Evolutionary conservation across 2,113 vertebrate species (phyloP).

Genomic region (Addax nasomaculatus): DNA sequence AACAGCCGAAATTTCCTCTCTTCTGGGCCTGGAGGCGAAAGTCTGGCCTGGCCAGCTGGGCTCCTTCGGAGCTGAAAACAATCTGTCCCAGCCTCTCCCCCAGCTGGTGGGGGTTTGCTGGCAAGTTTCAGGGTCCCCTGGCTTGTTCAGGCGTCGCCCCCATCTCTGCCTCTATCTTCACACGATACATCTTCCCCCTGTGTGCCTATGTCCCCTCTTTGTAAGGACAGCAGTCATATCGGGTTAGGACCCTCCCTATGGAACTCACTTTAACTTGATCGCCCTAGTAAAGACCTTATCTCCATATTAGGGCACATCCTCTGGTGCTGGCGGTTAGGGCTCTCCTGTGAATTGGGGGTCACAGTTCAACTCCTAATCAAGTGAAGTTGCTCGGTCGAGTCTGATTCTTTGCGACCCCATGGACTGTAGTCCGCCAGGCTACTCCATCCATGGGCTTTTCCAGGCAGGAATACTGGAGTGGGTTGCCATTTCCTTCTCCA

Average conservation of each 20-base stretch:
- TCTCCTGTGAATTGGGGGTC: background rate
- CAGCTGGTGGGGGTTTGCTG: background rate
- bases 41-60: background rate
- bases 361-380: background rate
- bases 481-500: background rate
- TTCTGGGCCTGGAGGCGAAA: background rate
- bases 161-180: background rate
- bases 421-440: background rate
- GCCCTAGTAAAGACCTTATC: background rate
- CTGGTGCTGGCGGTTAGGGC: background rate
- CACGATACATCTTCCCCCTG: rapidly evolving
- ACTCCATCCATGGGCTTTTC: background rate
- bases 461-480: background rate
- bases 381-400: background rate
- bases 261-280: background rate
- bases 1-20: background rate
- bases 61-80: background rate
- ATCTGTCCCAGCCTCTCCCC: background rate
- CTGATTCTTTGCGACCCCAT: background rate
- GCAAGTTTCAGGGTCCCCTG: background rate
- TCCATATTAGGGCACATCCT: background rate
- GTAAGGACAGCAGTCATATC: background rate
- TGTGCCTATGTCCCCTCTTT: background rate
- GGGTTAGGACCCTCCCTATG: background rate
- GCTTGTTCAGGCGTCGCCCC: rapidly evolving